Evolutionary conservation across 2,888 invertebrate genomes (phyloP).

Genomic region (Eilema caniola): DNA sequence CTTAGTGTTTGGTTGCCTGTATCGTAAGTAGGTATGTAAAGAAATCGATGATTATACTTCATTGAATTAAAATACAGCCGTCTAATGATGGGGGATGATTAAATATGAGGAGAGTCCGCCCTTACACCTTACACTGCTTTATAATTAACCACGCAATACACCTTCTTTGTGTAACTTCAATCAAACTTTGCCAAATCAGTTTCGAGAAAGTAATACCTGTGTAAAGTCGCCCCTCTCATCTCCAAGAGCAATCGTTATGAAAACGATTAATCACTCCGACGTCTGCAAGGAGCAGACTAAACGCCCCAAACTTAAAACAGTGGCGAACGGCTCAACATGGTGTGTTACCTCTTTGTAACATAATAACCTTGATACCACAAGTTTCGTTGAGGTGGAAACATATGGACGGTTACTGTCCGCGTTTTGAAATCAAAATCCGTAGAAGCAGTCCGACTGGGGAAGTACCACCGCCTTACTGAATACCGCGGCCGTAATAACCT

Average conservation of each 20-base stretch:
- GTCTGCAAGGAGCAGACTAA: conserved; percentile 13
- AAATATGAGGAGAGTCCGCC: too few relatives aligned
- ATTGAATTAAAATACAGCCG: too few relatives aligned
- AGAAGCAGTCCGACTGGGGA: too few relatives aligned
- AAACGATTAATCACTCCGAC: conserved; percentile 15
- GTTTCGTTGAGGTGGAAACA: conserved; percentile 34
- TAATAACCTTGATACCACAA: conserved; percentile 46
- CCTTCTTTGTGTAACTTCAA: too few relatives aligned
- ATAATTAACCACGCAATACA: background rate
- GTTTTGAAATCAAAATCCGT: background rate
- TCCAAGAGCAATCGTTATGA: background rate
- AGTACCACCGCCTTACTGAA: too few relatives aligned
- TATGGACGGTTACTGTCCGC: background rate
- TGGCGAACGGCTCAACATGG: conserved; percentile 37
- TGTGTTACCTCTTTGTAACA: conserved; percentile 48
- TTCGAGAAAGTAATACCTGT: background rate
- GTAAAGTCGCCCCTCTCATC: background rate
- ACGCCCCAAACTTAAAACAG: conserved; percentile 10
- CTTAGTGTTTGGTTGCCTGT: too few relatives aligned
- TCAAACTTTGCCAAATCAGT: background rate
- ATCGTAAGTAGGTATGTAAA: too few relatives aligned
- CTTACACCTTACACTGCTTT: too few relatives aligned
- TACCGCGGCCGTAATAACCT: too few relatives aligned
- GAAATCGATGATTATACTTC: too few relatives aligned
- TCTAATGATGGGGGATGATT: too few relatives aligned